phyloP scores from a whole-genome alignment of 2,797 vertebrate genomes.

The Protosalanx chinensis region DNA sequence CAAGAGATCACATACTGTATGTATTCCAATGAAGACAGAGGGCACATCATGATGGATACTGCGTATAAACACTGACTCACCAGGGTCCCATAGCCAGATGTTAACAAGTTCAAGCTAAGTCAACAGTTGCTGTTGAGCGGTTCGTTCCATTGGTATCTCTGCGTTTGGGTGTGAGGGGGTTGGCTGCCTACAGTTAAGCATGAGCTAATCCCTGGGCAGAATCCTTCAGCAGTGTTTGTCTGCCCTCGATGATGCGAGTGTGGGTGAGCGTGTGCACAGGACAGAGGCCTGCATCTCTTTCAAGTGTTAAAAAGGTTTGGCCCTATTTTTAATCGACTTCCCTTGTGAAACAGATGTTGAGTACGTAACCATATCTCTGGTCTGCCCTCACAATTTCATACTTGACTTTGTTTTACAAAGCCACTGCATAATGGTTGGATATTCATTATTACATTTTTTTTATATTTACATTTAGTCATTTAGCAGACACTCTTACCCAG shows the following conservation, averaged over 20 bases:
- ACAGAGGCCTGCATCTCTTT: too few relatives aligned
- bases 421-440: too few relatives aligned
- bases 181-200: not conserved
- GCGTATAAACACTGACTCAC: not conserved
- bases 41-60: not conserved
- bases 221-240: not conserved
- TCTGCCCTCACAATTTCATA: too few relatives aligned
- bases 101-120: not conserved
- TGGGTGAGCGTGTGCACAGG: not conserved
- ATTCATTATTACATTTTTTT: too few relatives aligned
- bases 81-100: not conserved
- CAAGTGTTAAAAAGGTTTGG: too few relatives aligned
- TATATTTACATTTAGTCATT: too few relatives aligned
- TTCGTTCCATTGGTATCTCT: not conserved
- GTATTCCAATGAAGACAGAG: not conserved
- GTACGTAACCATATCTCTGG: too few relatives aligned
- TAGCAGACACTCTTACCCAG: too few relatives aligned
- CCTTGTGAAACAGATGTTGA: too few relatives aligned
- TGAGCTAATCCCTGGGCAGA: not conserved
- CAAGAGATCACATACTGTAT: not conserved
- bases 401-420: too few relatives aligned
- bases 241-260: not conserved
- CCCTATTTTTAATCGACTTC: too few relatives aligned
- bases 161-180: not conserved
- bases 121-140: not conserved